These are phyloP conservation scores for Saturnia pavonia DNA, from an alignment of 2,888 invertebrate genomes.

Conservation along the genomic window DNA sequence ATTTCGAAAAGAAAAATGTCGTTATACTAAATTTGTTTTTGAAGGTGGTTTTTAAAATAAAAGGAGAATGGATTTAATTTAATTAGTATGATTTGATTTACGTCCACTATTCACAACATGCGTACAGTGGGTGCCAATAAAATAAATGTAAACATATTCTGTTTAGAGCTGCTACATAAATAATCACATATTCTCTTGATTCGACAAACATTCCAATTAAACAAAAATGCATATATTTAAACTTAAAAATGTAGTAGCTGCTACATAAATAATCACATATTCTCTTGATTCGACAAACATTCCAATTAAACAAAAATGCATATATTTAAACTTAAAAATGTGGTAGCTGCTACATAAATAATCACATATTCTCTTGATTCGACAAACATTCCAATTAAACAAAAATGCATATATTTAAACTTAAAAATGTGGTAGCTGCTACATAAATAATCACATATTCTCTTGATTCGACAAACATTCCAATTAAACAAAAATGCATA, in stretches of 20 bases:
- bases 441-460: conserved; percentile 39
- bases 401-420: conserved; percentile 6
- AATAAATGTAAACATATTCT: conserved; percentile 54
- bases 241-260: too few species aligned
- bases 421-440: too few species aligned
- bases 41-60: background rate
- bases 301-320: conserved; percentile 10
- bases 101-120: conserved; percentile 38
- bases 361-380: conserved; percentile 19
- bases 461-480: conserved; percentile 17
- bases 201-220: conserved; percentile 5
- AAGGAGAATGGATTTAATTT: background rate
- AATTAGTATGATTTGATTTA: conserved; percentile 25
- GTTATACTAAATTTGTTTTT: background rate
- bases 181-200: conserved; percentile 23
- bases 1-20: background rate
- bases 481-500: conserved; percentile 9
- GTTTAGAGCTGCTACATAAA: conserved; percentile 54
- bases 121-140: conserved; percentile 52
- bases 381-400: conserved; percentile 2
- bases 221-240: conserved; percentile 7
- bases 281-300: conserved; percentile 18
- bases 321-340: background rate
- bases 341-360: conserved; percentile 54
- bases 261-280: conserved; percentile 42